Base-by-base conservation (phyloP, 1,140 invertebrate genomes). In the Linepithema humile region DNA sequence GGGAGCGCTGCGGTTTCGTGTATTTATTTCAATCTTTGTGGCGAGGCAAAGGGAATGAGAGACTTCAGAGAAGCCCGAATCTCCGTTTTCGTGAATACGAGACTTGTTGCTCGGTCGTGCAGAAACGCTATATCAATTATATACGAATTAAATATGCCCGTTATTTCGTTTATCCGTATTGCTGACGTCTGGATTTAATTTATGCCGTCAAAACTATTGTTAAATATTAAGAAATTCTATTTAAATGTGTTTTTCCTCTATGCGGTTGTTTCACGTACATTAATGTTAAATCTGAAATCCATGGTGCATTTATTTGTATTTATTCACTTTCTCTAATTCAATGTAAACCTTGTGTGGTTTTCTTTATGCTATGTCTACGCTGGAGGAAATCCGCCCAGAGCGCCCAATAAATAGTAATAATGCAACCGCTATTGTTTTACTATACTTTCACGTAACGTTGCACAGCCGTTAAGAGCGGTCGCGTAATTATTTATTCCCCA, bases 341-440 rank as follows among this genome's bases (percentile, higher is more conserved):
- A 59, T 59, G 1, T 59, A 59, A 74, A 40, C 23, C 26, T 15
- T n/a, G n/a, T n/a, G 35, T 43, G 53, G 38, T 60, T 60, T 74
- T 55, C 26, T 17, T 3, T 59, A 17, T 59, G 29, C 29, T 29
- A 43, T 73, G 35, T 73, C 53, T 17, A 26, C 48, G 17, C 5
- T 59, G 17, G 53, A 9, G 53, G 23, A 23, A 6, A n/a, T 29
- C 10, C 17, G 38, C 17, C 26, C n/a, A 57, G 35, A 40, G 35
- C 35, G 17, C 15, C 9, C 15, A 59, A 74, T 73, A 73, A 60
- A 74, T 74, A 20, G 10, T 35, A 43, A 73, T n/a, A 73, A 59
- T 6, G 20, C 10, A n/a, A 26, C 0, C 12, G 10, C 3, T 43
- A 60, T 32, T 3, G 29, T 32, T 9, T 55, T n/a, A 9, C 23